These are phyloP conservation scores for Heliconius ismenius DNA, from an alignment of 2,888 invertebrate genomes.

Conservation along the genomic window DNA sequence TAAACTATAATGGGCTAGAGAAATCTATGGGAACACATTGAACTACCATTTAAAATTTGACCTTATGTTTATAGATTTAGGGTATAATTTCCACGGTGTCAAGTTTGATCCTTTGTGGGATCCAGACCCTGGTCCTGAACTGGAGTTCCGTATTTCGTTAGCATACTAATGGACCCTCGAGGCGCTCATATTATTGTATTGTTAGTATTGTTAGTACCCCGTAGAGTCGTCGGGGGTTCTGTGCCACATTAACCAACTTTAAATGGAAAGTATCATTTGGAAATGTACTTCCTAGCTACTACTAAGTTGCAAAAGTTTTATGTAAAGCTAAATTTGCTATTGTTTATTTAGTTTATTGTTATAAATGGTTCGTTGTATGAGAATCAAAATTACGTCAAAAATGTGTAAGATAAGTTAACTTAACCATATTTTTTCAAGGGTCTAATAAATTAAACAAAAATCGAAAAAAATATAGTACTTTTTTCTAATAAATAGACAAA, in stretches of 20 bases:
- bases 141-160: constrained; percentile 52
- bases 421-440: too few species aligned
- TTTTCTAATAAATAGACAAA: too few species aligned
- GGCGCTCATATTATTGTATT: constrained; percentile 57
- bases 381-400: too few species aligned
- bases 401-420: too few species aligned
- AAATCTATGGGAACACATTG: constrained; percentile 12
- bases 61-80: neutral
- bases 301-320: constrained; percentile 22
- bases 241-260: constrained; percentile 36
- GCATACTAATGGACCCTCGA: constrained; percentile 65
- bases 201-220: constrained; percentile 44
- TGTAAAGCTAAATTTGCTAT: neutral
- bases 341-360: neutral
- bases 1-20: constrained; percentile 39
- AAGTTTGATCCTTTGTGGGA: constrained; percentile 30
- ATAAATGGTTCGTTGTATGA: too few species aligned
- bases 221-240: constrained; percentile 29
- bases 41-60: neutral
- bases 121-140: constrained; percentile 42
- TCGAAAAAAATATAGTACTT: too few species aligned
- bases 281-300: constrained; percentile 25
- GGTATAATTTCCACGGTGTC: constrained; percentile 7
- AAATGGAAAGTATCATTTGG: constrained; percentile 29
- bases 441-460: too few species aligned